Evolutionary conservation across 37 sponge, comb jelly and placozoan species (phyloP).

Genomic region (Chondrosia reniformis): DNA sequence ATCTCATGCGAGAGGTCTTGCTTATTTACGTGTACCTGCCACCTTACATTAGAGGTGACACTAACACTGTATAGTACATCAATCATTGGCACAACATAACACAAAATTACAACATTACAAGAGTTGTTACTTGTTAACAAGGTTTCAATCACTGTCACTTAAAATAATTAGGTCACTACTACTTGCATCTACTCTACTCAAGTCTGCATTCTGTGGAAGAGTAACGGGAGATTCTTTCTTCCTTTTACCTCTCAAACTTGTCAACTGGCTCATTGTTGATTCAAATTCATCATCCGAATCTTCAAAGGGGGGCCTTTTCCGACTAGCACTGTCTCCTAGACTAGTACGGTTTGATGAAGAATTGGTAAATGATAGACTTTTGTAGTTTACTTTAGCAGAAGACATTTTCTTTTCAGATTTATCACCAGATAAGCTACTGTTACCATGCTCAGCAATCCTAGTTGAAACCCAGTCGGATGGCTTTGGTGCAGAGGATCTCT

Average conservation of each 20-base stretch:
- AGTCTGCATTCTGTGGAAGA: background rate
- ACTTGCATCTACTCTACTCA: too few species aligned
- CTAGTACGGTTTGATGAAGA: background rate
- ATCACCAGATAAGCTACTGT: background rate
- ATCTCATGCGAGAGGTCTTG: too few species aligned
- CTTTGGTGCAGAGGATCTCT: background rate
- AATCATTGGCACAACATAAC: too few species aligned
- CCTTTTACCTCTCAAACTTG: conserved; percentile 10
- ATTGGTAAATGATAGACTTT: background rate
- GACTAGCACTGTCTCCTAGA: too few species aligned
- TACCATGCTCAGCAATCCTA: background rate
- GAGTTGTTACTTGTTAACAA: too few species aligned
- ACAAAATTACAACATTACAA: too few species aligned
- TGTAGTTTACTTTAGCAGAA: background rate
- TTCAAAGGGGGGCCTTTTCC: background rate
- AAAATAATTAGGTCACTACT: background rate
- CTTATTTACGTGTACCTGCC: too few species aligned
- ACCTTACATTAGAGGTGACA: too few species aligned
- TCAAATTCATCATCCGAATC: conserved; percentile 28
- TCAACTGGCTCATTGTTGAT: background rate
- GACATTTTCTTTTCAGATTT: background rate
- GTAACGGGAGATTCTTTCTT: background rate
- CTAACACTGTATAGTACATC: too few species aligned
- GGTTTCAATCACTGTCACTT: conserved; percentile 22
- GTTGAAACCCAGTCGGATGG: background rate